Conservation (phyloP, 2,888 invertebrate genomes). For the Meghimatium bilineatum region DNA sequence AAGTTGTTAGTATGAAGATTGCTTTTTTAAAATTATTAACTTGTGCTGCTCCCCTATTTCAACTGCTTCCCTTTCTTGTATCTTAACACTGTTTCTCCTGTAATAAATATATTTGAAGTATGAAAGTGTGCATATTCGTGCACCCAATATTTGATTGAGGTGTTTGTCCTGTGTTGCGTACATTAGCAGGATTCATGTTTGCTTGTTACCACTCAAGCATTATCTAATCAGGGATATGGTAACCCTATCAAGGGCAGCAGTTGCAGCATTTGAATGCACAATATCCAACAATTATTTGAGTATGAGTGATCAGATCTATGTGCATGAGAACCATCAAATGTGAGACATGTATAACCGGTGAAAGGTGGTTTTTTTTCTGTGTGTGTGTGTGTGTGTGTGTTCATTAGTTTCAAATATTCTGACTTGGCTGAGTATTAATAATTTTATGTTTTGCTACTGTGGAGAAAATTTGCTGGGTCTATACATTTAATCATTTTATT, state of each 20-base stretch:
- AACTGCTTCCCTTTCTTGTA: too few relatives aligned
- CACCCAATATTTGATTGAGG: not conserved
- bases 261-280: slow-evolving; percentile 29
- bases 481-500: too few relatives aligned
- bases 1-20: too few relatives aligned
- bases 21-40: too few relatives aligned
- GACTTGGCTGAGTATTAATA: too few relatives aligned
- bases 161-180: not conserved
- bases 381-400: not conserved
- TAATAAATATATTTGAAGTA: not conserved
- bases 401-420: too few relatives aligned
- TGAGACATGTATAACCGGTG: not conserved
- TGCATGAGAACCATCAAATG: not conserved
- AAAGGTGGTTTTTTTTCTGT: not conserved
- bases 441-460: too few relatives aligned
- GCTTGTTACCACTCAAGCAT: slow-evolving; percentile 20
- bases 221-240: slow-evolving; percentile 5
- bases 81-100: too few relatives aligned
- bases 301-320: not conserved
- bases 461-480: too few relatives aligned
- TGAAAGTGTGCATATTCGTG: not conserved
- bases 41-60: too few relatives aligned
- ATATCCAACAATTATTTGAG: slow-evolving; percentile 6
- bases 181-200: not conserved
- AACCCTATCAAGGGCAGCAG: slow-evolving; percentile 23